These are phyloP conservation scores for Drosophila lacteicornis DNA, from an alignment of 1,140 invertebrate genomes.

Conservation along the genomic window DNA sequence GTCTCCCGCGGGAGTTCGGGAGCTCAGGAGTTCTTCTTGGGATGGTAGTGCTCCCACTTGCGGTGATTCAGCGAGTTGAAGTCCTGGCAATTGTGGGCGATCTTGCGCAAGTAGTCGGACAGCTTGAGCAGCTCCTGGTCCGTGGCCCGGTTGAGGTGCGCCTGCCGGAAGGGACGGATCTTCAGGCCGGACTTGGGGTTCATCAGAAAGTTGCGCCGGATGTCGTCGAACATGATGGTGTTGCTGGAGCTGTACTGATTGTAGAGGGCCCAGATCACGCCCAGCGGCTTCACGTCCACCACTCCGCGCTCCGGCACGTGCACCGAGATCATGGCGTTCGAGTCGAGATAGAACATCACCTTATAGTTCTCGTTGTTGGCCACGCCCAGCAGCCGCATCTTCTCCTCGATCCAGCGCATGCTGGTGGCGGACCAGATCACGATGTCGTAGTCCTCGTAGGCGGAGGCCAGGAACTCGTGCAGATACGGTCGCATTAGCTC, in stretches of 20 bases:
- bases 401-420: constrained; percentile 99
- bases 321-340: constrained; percentile 97
- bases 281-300: constrained; percentile 96
- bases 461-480: constrained; percentile 96
- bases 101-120: constrained; percentile 93
- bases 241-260: constrained; percentile 94
- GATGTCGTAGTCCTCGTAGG: constrained; percentile 95
- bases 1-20: constrained; percentile 22
- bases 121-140: constrained; percentile 94
- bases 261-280: constrained; percentile 98
- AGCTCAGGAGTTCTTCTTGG: constrained; percentile 78
- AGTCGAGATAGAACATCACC: constrained; percentile 96
- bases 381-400: constrained; percentile 97
- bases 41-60: constrained; percentile 95
- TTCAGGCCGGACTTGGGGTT: constrained; percentile 97
- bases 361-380: constrained; percentile 94
- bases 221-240: constrained; percentile 99
- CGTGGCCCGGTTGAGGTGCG: constrained; percentile 93
- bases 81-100: constrained; percentile 92
- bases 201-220: constrained; percentile 98
- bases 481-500: constrained; percentile 98
- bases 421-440: constrained; percentile 98
- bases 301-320: constrained; percentile 87
- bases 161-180: constrained; percentile 95
- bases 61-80: constrained; percentile 94